These are phyloP conservation scores for Aethes cnicana DNA, from an alignment of 2,888 invertebrate species.

Conservation along the genomic window DNA sequence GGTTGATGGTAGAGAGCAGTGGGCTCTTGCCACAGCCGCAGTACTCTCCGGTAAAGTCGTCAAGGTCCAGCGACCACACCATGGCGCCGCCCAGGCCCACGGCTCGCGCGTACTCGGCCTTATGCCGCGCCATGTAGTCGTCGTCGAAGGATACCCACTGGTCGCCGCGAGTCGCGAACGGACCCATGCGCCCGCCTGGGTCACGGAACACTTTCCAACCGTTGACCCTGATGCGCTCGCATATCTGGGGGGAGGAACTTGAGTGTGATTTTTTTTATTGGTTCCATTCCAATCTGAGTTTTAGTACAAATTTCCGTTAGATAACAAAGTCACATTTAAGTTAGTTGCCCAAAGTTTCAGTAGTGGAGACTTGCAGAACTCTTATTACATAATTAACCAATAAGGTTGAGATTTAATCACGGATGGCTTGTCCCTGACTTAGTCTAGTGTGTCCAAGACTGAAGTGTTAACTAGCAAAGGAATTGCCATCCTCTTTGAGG, in stretches of 20 bases:
- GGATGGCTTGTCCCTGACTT: too few species aligned
- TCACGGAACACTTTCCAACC: conserved; percentile 92
- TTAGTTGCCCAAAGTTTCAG: too few species aligned
- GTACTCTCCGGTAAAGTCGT: conserved; percentile 89
- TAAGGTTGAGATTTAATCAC: too few species aligned
- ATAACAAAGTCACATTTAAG: too few species aligned
- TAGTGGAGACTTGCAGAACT: too few species aligned
- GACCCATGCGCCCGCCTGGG: conserved; percentile 91
- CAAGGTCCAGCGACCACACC: conserved; percentile 94
- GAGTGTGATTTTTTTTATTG: too few species aligned
- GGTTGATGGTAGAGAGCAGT: conserved; percentile 89
- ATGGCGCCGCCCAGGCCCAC: conserved; percentile 93
- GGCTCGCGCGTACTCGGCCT: conserved; percentile 90
- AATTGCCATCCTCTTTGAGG: too few species aligned
- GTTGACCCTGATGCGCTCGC: conserved; percentile 87
- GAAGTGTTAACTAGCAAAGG: too few species aligned
- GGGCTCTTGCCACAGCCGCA: conserved; percentile 93
- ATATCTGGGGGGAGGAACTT: conserved; percentile 83
- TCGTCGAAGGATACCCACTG: conserved; percentile 98
- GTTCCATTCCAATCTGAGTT: too few species aligned
- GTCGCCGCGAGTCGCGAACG: conserved; percentile 90
- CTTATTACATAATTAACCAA: too few species aligned
- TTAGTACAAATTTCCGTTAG: too few species aligned
- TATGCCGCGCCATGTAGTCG: conserved; percentile 90
- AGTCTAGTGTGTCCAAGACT: too few species aligned